Conservation (phyloP, 2,888 invertebrate species). For the Himalopsyche tibetana region DNA sequence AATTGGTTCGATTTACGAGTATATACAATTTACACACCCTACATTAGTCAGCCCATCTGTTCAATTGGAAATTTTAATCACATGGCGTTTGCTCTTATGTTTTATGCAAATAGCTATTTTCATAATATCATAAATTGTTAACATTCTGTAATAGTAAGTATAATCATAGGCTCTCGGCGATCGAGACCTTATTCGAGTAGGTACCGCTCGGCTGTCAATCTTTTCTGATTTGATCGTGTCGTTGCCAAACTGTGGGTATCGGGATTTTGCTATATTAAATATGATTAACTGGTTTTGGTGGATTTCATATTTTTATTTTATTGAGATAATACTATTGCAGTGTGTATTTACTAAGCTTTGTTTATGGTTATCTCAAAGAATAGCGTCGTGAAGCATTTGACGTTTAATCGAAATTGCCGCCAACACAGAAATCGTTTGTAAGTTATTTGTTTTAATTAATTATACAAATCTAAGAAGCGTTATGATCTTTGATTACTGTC, state of each 20-base stretch:
- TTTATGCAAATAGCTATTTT: neutral
- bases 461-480: too few species aligned
- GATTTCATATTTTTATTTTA: too few species aligned
- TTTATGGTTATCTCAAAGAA: too few species aligned
- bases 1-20: neutral
- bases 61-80: neutral
- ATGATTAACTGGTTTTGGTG: too few species aligned
- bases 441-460: too few species aligned
- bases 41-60: neutral
- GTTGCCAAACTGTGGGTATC: neutral
- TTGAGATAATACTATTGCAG: too few species aligned
- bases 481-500: too few species aligned
- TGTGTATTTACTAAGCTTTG: too few species aligned
- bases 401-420: too few species aligned
- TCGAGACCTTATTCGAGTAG: neutral
- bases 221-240: neutral
- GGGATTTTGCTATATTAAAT: too few species aligned
- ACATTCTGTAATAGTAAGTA: neutral
- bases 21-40: neutral
- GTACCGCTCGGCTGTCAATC: constrained; percentile 9
- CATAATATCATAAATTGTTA: neutral
- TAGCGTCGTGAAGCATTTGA: too few species aligned
- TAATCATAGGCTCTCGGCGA: neutral
- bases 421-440: too few species aligned
- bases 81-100: neutral